Base-by-base conservation (phyloP, 2,113 vertebrate species). In the Neotragus moschatus region DNA sequence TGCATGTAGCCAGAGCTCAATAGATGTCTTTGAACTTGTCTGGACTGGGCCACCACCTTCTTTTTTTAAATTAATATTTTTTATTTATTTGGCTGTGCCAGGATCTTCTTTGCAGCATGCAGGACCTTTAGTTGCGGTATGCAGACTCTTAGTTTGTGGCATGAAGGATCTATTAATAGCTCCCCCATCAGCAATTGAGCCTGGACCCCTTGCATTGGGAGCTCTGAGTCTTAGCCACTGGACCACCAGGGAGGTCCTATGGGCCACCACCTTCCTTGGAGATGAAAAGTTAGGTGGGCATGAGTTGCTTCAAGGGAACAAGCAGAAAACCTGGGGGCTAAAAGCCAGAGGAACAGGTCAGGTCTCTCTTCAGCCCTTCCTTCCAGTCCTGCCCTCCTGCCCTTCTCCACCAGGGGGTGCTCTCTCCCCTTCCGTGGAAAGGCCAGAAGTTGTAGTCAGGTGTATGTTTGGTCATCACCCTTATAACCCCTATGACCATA, bases 401-500 rank as follows among this genome's bases (percentile, higher is more conserved):
- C 4, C 10, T 58, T 49, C 0, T 95, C 97, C 98, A 97, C 97
- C 49, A 98, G 98, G 88, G 96, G 97, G 92, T 16, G 85, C 60
- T 90, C 79, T 16, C 95, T 95, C 61, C 28, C 84, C 94, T 96
- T 77, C 28, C 0, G 45, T 73, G 84, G 55, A 81, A 86, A 51
- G 15, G 15, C 58, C 1, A 0, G 17, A 47, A 0, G 3, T 56
- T 28, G 30, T 16, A n/a, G 47, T 63, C 58, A 11, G 84, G 23
- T 39, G 36, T 36, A 8, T 84, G 88, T 43, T 16, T 0, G 19
- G 47, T 9, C 82, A 25, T 17, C 53, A 30, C 19, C 9, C 84
- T 30, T 33, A 16, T 10, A 63, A 86, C 21, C n/a, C 3, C 61
- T n/a, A 17, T 17, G 33, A n/a, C 30, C 16, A 19, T 10, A n/a